Percentiles rank a stretch among this genome's conserved stretches.
These are phyloP conservation scores for Progne subis DNA, from an alignment of 2,113 vertebrate genomes.

Conservation along the genomic window DNA sequence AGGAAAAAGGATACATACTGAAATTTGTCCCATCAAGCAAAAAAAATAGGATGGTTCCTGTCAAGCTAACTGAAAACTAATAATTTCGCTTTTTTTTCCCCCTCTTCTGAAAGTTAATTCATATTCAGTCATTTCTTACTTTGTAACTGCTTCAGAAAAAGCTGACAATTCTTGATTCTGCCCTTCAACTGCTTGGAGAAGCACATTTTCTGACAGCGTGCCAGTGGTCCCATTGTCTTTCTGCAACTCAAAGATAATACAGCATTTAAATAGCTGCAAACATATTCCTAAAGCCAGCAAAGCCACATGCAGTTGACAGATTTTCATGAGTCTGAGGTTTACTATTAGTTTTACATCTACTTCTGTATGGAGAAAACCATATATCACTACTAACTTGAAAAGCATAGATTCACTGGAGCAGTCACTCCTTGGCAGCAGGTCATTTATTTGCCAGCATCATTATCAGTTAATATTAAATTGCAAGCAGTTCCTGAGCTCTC, in stretches of 20 bases:
- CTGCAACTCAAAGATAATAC: conserved; percentile 72
- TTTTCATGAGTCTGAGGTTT: neutral
- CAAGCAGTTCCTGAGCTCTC: neutral
- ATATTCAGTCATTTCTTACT: conserved; percentile 77
- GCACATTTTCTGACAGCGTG: conserved; percentile 73
- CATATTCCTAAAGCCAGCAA: neutral
- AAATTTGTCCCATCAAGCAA: neutral
- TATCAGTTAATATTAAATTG: neutral
- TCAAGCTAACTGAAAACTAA: neutral
- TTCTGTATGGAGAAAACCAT: neutral
- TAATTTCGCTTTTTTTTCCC: neutral
- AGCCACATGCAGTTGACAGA: neutral
- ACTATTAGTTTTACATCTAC: neutral
- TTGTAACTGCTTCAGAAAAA: conserved; percentile 88
- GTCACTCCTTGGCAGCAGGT: neutral
- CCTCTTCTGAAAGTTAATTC: neutral
- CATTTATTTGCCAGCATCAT: neutral
- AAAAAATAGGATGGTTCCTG: neutral
- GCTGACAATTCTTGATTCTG: conserved; percentile 88
- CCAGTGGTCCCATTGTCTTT: conserved; percentile 82
- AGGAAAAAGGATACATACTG: neutral
- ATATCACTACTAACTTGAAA: neutral
- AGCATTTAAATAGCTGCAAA: conserved; percentile 26
- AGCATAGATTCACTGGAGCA: neutral
- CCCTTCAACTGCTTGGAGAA: conserved; percentile 81